Evolutionary conservation across 2,888 invertebrate species (phyloP).

Genomic region (Watsonalla binaria): DNA sequence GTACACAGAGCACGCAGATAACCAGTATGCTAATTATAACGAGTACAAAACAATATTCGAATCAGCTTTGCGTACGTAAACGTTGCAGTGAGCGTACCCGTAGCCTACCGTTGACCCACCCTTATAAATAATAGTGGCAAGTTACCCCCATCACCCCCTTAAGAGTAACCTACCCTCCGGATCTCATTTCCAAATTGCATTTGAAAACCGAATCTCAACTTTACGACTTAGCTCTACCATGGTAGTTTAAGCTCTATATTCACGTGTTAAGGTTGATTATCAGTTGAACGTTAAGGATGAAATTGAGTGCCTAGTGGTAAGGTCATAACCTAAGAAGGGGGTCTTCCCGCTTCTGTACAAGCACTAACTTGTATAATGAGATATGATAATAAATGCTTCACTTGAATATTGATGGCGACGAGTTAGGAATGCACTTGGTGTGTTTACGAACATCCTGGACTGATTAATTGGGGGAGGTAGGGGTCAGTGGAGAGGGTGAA

Average conservation of each 20-base stretch:
- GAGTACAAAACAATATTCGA: slow-evolving; percentile 54
- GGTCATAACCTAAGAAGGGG: slow-evolving; percentile 72
- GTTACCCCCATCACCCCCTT: slow-evolving; percentile 60
- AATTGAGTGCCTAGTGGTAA: slow-evolving; percentile 54
- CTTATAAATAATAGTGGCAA: slow-evolving; percentile 78
- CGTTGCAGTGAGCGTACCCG: slow-evolving; percentile 44
- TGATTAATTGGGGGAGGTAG: neutral
- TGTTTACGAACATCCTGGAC: slow-evolving; percentile 46
- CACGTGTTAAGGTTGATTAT: slow-evolving; percentile 27
- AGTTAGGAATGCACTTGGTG: slow-evolving; percentile 70
- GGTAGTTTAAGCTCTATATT: slow-evolving; percentile 27
- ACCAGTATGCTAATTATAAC: slow-evolving; percentile 48
- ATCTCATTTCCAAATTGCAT: slow-evolving; percentile 79
- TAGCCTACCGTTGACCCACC: slow-evolving; percentile 62
- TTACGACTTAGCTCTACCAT: slow-evolving; percentile 42
- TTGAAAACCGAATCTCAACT: slow-evolving; percentile 73
- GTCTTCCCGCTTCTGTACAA: slow-evolving; percentile 52
- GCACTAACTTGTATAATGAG: slow-evolving; percentile 79
- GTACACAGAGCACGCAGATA: neutral
- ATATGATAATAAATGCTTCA: slow-evolving; percentile 77
- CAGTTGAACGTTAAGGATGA: slow-evolving; percentile 31
- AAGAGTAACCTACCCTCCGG: slow-evolving; percentile 69
- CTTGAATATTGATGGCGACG: slow-evolving; percentile 75
- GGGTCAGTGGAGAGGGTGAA: too few relatives aligned
- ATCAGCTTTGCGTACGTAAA: slow-evolving; percentile 50